A percentile compares a stretch with the other conserved stretches of the same genome.
These are phyloP conservation scores for Trachemys scripta DNA, from an alignment of 2,113 vertebrate genomes.

Conservation along the genomic window DNA sequence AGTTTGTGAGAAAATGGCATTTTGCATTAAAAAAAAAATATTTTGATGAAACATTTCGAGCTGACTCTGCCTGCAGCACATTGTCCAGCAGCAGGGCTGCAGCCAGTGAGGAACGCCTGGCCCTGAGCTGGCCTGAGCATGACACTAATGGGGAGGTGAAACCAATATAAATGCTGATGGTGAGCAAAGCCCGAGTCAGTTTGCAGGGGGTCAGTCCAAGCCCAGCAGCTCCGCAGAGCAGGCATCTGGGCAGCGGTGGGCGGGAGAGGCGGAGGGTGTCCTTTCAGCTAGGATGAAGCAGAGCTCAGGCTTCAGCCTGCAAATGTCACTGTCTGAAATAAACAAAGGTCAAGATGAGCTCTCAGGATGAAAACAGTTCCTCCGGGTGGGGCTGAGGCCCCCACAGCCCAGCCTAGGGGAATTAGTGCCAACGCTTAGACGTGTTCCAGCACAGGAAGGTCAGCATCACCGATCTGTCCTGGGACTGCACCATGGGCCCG, in stretches of 20 bases:
- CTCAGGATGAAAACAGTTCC: not conserved
- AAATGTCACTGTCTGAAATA: not conserved
- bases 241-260: not conserved
- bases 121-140: not conserved
- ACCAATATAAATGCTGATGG: not conserved
- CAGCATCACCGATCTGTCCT: not conserved
- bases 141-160: not conserved
- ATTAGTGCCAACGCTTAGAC: not conserved
- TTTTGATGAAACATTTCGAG: not conserved
- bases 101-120: not conserved
- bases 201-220: not conserved
- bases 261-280: not conserved
- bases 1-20: not conserved
- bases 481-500: not conserved
- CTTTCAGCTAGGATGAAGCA: constrained; percentile 10
- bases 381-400: not conserved
- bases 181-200: not conserved
- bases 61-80: not conserved
- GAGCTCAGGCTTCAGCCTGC: not conserved
- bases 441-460: not conserved
- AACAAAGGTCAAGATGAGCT: not conserved
- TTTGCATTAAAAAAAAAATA: not conserved
- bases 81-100: too few species aligned
- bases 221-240: not conserved
- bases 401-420: not conserved